Percentiles rank a stretch among this genome's conserved stretches.
These are phyloP conservation scores for Plagodis pulveraria DNA, from an alignment of 2,888 invertebrate genomes.

Conservation along the genomic window DNA sequence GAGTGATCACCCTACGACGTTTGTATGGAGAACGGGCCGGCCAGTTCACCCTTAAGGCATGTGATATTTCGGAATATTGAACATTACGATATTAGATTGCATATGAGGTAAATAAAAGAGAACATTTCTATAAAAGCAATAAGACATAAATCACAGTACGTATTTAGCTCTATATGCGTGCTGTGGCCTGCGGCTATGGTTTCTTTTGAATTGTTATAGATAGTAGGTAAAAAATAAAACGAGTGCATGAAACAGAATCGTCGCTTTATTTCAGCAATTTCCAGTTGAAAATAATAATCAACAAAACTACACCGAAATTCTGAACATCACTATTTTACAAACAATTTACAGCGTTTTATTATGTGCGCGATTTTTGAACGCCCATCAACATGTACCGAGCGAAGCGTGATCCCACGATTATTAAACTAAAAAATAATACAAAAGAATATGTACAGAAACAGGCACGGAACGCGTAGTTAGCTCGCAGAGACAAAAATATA, in stretches of 20 bases:
- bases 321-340: constrained; percentile 82
- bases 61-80: too few relatives aligned
- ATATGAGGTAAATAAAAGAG: too few relatives aligned
- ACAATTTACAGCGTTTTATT: constrained; percentile 77
- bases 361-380: constrained; percentile 51
- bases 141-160: too few relatives aligned
- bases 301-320: constrained; percentile 81
- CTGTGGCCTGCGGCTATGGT: too few relatives aligned
- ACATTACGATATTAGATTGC: too few relatives aligned
- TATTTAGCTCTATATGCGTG: too few relatives aligned
- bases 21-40: too few relatives aligned
- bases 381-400: constrained; percentile 45
- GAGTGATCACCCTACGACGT: too few relatives aligned
- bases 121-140: too few relatives aligned
- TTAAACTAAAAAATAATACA: constrained; percentile 43
- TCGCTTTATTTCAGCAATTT: constrained; percentile 83
- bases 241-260: constrained; percentile 74
- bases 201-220: constrained; percentile 1
- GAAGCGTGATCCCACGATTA: constrained; percentile 39
- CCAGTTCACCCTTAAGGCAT: too few relatives aligned
- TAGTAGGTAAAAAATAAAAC: constrained; percentile 59
- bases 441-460: constrained; percentile 69
- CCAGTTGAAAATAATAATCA: constrained; percentile 80
- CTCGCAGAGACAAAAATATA: constrained; percentile 49
- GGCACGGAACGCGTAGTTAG: constrained; percentile 49